These are phyloP conservation scores for Nomada fabriciana DNA, from an alignment of 2,888 invertebrate species.

Conservation along the genomic window DNA sequence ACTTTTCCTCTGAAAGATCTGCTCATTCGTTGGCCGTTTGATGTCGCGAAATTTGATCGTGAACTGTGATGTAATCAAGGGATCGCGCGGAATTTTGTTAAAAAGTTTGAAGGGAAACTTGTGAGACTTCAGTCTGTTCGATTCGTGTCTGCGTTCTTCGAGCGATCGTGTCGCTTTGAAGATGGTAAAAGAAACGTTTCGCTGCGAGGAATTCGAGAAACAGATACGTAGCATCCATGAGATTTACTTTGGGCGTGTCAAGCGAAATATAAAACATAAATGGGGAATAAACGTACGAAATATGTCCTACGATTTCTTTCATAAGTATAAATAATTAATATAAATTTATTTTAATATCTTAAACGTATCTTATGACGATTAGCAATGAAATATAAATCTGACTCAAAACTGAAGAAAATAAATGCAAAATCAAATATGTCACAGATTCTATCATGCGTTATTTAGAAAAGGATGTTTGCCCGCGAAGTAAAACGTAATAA, in stretches of 20 bases:
- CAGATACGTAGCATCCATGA: too few relatives aligned
- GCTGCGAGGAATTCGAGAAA: too few relatives aligned
- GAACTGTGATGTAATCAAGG: constrained; percentile 25
- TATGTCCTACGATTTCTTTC: neutral
- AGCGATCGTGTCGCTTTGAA: constrained; percentile 13
- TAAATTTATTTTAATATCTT: too few relatives aligned
- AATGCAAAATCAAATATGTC: too few relatives aligned
- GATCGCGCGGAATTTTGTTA: neutral
- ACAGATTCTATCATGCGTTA: too few relatives aligned
- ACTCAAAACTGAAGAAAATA: too few relatives aligned
- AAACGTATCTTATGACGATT: too few relatives aligned
- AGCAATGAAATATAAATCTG: too few relatives aligned
- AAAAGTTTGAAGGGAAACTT: constrained; percentile 10
- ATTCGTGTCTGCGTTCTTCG: neutral
- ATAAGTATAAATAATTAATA: too few relatives aligned
- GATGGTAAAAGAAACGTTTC: neutral
- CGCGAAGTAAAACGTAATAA: constrained; percentile 28
- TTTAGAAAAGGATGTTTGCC: constrained; percentile 18
- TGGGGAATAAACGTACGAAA: neutral
- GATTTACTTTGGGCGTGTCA: too few relatives aligned
- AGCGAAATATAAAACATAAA: neutral
- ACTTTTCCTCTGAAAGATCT: constrained; percentile 62
- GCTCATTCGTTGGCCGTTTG: constrained; percentile 35
- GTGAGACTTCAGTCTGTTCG: neutral
- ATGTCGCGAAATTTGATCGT: constrained; percentile 52